Percentiles rank a stretch among this genome's conserved stretches.
Conservation (phyloP, 2,797 vertebrate species). For the Phoeniculus purpureus region DNA sequence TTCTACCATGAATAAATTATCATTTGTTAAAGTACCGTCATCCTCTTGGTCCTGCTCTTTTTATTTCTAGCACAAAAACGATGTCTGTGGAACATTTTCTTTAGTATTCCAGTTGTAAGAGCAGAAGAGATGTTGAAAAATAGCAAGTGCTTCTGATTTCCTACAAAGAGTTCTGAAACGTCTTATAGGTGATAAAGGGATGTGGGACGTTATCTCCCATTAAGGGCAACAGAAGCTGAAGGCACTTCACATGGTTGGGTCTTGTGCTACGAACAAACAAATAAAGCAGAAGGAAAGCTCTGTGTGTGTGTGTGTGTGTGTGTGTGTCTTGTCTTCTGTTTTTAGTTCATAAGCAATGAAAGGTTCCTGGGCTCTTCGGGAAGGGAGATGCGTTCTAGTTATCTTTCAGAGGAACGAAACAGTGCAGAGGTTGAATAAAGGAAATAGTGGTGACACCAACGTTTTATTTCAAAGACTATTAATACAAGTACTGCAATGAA, state of each 20-base stretch:
- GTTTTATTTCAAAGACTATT: background rate
- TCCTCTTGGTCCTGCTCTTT: constrained; percentile 8
- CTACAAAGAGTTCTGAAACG: background rate
- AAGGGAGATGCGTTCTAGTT: background rate
- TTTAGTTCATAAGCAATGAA: background rate
- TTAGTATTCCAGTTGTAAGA: background rate
- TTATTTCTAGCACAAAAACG: background rate
- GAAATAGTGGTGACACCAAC: background rate
- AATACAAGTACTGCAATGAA: background rate
- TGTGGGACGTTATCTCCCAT: background rate
- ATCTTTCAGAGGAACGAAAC: background rate
- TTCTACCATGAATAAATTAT: constrained; percentile 37
- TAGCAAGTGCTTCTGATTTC: background rate
- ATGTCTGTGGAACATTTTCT: background rate
- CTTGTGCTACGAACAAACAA: background rate
- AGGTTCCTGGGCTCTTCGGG: background rate
- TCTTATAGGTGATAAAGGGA: background rate
- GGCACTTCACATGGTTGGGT: background rate
- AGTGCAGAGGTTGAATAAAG: background rate
- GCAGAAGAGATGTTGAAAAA: background rate
- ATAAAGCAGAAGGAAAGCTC: background rate
- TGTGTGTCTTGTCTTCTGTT: background rate
- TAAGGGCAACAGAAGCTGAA: background rate
- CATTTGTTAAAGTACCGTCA: background rate
- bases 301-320: accelerated